phyloP scores from a whole-genome alignment of 2,888 invertebrate species.

The Luperina nickerlii region DNA sequence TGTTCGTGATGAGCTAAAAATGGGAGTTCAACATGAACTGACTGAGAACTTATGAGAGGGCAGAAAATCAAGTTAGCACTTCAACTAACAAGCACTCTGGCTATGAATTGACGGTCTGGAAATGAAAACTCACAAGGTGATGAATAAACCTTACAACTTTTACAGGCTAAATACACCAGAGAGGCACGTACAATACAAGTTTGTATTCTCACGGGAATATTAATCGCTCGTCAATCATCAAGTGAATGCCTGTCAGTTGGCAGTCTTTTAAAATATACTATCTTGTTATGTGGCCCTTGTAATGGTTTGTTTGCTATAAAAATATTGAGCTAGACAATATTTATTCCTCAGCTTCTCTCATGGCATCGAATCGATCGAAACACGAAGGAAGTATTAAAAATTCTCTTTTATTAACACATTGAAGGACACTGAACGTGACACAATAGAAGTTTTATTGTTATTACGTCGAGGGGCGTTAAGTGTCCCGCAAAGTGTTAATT shows the following conservation, averaged over 20 bases:
- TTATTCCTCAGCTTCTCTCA: background rate
- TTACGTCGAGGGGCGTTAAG: too few relatives aligned
- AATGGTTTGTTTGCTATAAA: slow-evolving; percentile 16
- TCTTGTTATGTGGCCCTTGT: background rate
- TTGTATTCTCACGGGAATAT: slow-evolving; percentile 10
- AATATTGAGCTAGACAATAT: slow-evolving; percentile 15
- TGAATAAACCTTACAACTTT: background rate
- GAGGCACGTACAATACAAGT: background rate
- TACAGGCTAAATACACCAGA: background rate
- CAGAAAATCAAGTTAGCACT: background rate
- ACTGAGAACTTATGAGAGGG: background rate
- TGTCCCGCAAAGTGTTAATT: too few relatives aligned
- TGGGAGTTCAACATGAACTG: background rate
- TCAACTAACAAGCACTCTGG: background rate
- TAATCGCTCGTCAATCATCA: slow-evolving; percentile 44
- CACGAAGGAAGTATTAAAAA: background rate
- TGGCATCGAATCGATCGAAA: slow-evolving; percentile 4
- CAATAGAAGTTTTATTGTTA: too few relatives aligned
- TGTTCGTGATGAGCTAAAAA: background rate
- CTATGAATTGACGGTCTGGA: background rate
- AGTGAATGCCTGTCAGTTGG: slow-evolving; percentile 13
- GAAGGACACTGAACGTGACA: too few relatives aligned
- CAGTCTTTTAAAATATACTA: slow-evolving; percentile 4
- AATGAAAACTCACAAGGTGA: background rate
- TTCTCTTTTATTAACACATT: background rate